Conservation (phyloP, 2,888 invertebrate species). For the Thyatira batis region DNA sequence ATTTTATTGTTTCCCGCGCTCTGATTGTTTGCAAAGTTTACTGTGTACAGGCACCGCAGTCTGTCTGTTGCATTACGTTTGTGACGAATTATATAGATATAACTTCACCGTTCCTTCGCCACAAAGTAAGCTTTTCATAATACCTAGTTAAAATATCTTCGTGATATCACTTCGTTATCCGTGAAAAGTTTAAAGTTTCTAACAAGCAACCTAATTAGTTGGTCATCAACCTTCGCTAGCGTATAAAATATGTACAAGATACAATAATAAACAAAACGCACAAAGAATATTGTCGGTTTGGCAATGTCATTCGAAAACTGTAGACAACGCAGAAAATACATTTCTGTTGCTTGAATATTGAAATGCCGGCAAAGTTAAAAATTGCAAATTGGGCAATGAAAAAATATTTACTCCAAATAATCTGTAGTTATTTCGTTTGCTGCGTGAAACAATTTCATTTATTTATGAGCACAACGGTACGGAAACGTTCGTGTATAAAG, state of each 20-base stretch:
- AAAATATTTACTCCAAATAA: background rate
- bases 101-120: background rate
- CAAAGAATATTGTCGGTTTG: background rate
- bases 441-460: background rate
- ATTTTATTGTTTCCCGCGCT: slow-evolving; percentile 54
- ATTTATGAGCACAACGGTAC: background rate
- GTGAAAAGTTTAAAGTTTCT: background rate
- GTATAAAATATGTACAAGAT: too few relatives aligned
- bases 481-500: background rate
- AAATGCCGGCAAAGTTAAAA: background rate
- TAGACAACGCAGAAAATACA: background rate
- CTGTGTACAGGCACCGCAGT: slow-evolving; percentile 19
- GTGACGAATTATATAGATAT: background rate
- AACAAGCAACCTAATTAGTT: background rate
- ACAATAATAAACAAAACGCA: background rate
- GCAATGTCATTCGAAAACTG: background rate
- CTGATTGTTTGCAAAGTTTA: slow-evolving; percentile 57
- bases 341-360: background rate
- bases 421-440: slow-evolving; percentile 1
- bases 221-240: too few relatives aligned
- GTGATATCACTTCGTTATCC: background rate
- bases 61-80: slow-evolving; percentile 11
- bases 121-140: background rate
- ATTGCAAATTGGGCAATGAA: background rate
- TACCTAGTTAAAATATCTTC: background rate